Evolutionary conservation across 2,113 vertebrate species (phyloP).

Genomic region (Rhinolophus sinicus): DNA sequence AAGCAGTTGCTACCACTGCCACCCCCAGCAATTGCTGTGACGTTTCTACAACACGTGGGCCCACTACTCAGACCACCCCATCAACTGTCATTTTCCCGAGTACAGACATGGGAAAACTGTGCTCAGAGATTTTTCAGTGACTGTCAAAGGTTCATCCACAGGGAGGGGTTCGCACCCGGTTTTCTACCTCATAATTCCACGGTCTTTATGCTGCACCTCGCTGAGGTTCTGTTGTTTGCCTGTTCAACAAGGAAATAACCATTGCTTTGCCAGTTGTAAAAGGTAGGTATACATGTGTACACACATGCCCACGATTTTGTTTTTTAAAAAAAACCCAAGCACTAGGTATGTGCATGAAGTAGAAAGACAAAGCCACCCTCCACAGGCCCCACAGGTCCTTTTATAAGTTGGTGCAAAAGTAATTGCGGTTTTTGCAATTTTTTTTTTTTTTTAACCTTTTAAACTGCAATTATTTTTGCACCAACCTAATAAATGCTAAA

Average conservation of each 20-base stretch:
- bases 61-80: not conserved
- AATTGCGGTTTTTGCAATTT: no score
- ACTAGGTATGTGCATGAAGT: not conserved
- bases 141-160: not conserved
- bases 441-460: no score
- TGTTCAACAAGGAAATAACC: not conserved
- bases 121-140: not conserved
- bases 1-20: fast-evolving
- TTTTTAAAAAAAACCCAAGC: not conserved
- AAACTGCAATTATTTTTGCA: no score
- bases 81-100: not conserved
- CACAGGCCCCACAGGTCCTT: not conserved
- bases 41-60: not conserved
- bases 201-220: not conserved
- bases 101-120: no score
- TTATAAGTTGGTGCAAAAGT: not conserved
- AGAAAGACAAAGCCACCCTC: not conserved
- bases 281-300: not conserved
- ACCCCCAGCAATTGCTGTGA: no score
- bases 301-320: not conserved
- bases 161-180: not conserved
- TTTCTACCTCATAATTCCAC: not conserved
- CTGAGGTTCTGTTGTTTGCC: not conserved
- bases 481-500: not conserved
- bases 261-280: not conserved